Percentiles rank a stretch among this genome's conserved stretches.
Evolutionary conservation across 2,797 vertebrate species (phyloP).

Genomic region (Phoebastria nigripes): DNA sequence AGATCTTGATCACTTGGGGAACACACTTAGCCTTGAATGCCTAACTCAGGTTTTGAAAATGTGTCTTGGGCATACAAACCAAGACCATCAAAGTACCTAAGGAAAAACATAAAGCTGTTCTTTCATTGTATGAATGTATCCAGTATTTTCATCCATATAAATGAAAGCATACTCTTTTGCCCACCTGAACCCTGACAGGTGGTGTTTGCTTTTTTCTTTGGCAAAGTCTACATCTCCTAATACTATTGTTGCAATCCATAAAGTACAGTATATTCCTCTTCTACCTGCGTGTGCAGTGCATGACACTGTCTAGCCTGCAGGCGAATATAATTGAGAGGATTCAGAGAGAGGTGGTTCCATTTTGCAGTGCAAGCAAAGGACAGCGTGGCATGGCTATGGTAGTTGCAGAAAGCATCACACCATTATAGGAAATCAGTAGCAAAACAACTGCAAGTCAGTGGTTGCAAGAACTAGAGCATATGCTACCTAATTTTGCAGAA

Average conservation of each 20-base stretch:
- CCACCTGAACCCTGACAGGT: background rate
- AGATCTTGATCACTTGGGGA: background rate
- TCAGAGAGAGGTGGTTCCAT: background rate
- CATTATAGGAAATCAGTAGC: background rate
- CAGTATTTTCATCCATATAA: background rate
- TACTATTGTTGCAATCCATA: background rate
- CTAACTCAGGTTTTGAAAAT: background rate
- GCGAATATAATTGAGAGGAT: background rate
- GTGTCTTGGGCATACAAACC: background rate
- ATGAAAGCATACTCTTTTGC: background rate
- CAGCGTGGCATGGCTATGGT: rapidly evolving
- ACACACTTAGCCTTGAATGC: background rate
- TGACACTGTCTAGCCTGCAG: background rate
- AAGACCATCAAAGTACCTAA: background rate
- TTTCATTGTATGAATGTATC: background rate
- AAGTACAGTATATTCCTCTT: background rate
- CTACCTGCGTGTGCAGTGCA: background rate
- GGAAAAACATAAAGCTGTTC: background rate
- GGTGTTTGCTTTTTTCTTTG: background rate
- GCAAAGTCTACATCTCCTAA: background rate
- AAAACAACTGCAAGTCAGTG: background rate
- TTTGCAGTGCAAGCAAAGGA: background rate
- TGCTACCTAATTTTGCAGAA: background rate
- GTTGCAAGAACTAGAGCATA: background rate
- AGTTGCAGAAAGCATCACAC: background rate